Evolutionary conservation across 2,888 invertebrate genomes (phyloP).

Genomic region (Parascotia fuliginaria): DNA sequence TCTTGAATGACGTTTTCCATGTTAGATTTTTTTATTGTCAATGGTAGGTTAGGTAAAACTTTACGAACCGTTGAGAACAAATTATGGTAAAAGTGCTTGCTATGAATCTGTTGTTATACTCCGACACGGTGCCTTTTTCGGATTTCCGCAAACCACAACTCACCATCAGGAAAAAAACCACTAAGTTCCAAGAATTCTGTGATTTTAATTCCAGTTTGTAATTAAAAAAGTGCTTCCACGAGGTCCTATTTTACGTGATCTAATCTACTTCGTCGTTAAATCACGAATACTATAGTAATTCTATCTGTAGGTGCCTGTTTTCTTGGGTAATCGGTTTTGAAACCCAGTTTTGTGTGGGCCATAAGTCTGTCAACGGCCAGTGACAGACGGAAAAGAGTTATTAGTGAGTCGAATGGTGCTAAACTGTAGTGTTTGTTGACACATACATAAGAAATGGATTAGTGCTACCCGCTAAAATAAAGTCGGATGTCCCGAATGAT

Average conservation of each 20-base stretch:
- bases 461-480: not conserved
- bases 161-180: too few relatives aligned
- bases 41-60: too few relatives aligned
- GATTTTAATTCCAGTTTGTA: too few relatives aligned
- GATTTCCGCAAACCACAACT: too few relatives aligned
- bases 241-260: not conserved
- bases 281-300: not conserved
- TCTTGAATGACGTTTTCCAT: too few relatives aligned
- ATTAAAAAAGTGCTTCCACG: too few relatives aligned
- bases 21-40: too few relatives aligned
- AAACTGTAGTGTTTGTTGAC: not conserved
- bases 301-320: not conserved
- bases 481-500: too few relatives aligned
- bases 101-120: too few relatives aligned
- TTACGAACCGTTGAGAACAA: too few relatives aligned
- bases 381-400: conserved; percentile 8
- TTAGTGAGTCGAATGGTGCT: conserved; percentile 6
- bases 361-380: conserved; percentile 6
- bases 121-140: too few relatives aligned
- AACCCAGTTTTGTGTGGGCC: conserved; percentile 7
- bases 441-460: not conserved
- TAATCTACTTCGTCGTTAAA: not conserved
- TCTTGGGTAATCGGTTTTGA: not conserved
- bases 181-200: not conserved
- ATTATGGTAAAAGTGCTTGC: too few relatives aligned